These are phyloP conservation scores for Daboia siamensis DNA, from an alignment of 2,113 vertebrate genomes.

Conservation along the genomic window DNA sequence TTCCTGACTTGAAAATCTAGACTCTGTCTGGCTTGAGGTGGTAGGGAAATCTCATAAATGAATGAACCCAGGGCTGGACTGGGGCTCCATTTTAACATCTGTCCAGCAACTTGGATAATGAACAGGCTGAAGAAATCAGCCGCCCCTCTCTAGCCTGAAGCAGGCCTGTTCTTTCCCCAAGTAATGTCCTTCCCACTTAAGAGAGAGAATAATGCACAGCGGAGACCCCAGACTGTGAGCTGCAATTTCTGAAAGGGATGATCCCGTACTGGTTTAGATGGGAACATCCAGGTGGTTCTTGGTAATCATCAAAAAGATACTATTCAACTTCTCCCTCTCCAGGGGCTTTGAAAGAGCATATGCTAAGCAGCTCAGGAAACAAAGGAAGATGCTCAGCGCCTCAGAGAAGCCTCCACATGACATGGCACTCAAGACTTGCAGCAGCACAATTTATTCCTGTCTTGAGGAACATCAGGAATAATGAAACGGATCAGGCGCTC, in stretches of 20 bases:
- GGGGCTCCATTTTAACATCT: neutral
- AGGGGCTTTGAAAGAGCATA: conserved; percentile 51
- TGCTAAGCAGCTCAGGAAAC: conserved; percentile 49
- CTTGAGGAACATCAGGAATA: neutral
- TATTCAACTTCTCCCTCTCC: conserved; percentile 33
- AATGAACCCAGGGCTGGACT: neutral
- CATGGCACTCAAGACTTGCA: conserved; percentile 28
- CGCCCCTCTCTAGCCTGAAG: too few relatives aligned
- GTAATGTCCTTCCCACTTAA: conserved; percentile 40
- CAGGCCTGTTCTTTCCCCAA: neutral
- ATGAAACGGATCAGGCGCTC: neutral
- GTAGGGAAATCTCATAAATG: neutral
- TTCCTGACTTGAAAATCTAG: neutral
- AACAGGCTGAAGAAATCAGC: neutral
- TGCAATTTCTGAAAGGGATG: conserved; percentile 58
- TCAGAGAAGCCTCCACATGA: conserved; percentile 37
- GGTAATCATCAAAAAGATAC: neutral
- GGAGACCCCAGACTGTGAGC: conserved; percentile 55
- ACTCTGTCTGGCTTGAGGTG: neutral
- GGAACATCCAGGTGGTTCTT: conserved; percentile 52
- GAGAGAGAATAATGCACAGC: conserved; percentile 53
- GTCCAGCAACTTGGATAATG: neutral
- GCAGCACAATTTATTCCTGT: conserved; percentile 22
- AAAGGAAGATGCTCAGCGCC: neutral
- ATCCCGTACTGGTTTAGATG: conserved; percentile 48